Conservation (phyloP, 2,113 vertebrate species). For the Cheirogaleus medius region DNA sequence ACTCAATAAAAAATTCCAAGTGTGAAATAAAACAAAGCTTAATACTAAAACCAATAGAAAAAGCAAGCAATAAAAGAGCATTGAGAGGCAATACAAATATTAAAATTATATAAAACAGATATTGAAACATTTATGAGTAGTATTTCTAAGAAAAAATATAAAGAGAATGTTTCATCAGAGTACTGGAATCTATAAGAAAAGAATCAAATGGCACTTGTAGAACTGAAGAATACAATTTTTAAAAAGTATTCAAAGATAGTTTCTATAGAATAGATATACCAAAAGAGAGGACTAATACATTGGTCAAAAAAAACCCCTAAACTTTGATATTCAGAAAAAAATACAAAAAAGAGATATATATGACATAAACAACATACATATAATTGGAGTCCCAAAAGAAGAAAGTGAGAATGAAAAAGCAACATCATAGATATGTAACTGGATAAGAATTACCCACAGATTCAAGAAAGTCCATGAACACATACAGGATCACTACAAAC, state of each 20-base stretch:
- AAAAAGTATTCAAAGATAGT: neutral
- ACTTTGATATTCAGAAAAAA: neutral
- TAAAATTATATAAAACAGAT: neutral
- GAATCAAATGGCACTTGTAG: neutral
- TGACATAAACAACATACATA: neutral
- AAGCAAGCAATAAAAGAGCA: neutral
- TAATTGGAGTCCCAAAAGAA: neutral
- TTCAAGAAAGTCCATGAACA: neutral
- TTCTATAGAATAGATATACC: neutral
- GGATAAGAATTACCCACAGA: neutral
- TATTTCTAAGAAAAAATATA: neutral
- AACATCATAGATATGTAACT: neutral
- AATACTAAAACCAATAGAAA: neutral
- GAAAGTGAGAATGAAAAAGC: neutral
- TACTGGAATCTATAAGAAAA: neutral
- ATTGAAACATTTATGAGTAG: neutral
- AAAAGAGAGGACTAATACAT: neutral
- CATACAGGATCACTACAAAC: neutral
- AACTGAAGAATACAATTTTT: neutral
- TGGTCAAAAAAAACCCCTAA: neutral
- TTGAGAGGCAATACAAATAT: neutral
- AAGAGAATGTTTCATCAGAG: neutral
- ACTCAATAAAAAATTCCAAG: neutral
- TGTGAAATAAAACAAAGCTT: neutral
- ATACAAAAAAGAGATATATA: neutral